phyloP scores from a whole-genome alignment of 2,113 vertebrate genomes.

The Proteles cristata region DNA sequence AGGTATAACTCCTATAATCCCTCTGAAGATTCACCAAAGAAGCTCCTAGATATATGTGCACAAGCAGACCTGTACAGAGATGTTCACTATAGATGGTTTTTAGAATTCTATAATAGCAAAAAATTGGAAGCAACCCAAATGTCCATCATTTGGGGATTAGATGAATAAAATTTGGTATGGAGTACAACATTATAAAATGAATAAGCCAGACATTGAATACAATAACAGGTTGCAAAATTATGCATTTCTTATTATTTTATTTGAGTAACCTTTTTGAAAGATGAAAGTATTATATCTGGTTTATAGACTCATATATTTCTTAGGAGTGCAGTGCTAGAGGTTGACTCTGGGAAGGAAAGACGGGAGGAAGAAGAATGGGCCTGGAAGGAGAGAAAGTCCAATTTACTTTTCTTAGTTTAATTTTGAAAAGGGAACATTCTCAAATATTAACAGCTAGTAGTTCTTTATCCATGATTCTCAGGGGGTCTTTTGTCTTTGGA shows the following conservation, averaged over 20 bases:
- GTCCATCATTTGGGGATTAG: neutral
- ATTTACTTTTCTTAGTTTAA: constrained; percentile 3
- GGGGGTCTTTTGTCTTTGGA: neutral
- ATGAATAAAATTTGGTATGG: neutral
- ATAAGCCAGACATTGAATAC: neutral
- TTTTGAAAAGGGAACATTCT: neutral
- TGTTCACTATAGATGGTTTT: neutral
- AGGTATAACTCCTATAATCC: neutral
- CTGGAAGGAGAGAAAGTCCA: neutral
- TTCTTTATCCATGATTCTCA: neutral
- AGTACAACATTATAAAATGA: neutral
- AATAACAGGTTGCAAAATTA: neutral
- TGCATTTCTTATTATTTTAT: neutral
- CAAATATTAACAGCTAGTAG: neutral
- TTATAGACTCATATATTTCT: neutral
- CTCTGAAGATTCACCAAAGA: neutral
- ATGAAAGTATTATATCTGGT: neutral
- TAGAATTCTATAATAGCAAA: neutral
- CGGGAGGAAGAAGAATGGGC: neutral
- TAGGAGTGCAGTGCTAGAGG: neutral
- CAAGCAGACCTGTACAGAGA: neutral
- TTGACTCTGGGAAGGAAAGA: neutral
- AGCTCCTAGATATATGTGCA: neutral
- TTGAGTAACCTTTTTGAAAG: neutral
- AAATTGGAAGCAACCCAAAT: neutral